Evolutionary conservation across 2,888 invertebrate species (phyloP).

Genomic region (Polymixis flavicincta): DNA sequence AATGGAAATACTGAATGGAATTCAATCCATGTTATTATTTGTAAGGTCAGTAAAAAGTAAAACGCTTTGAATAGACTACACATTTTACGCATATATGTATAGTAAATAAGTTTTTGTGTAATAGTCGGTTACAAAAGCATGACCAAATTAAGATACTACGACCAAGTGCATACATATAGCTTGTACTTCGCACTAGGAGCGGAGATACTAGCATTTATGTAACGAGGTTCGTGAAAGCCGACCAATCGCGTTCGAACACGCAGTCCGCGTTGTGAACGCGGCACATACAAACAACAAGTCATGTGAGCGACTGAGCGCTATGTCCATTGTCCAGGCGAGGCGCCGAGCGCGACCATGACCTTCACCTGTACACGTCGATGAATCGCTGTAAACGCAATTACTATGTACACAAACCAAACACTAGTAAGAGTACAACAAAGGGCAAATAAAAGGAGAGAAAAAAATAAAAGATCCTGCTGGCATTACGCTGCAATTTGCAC

Average conservation of each 20-base stretch:
- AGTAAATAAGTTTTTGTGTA: not conserved
- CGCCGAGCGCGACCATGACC: conserved; percentile 83
- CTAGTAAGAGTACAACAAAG: conserved; percentile 67
- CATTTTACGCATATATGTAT: not conserved
- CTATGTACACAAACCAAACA: conserved; percentile 70
- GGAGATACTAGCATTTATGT: conserved; percentile 67
- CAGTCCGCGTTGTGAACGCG: conserved; percentile 55
- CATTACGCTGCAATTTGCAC: conserved; percentile 64
- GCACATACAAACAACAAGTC: conserved; percentile 78
- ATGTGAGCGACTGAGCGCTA: conserved; percentile 78
- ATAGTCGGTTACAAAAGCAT: conserved; percentile 4
- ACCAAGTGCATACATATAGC: conserved; percentile 45
- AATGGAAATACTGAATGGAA: conserved; percentile 34
- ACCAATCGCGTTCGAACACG: conserved; percentile 83
- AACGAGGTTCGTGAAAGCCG: conserved; percentile 71
- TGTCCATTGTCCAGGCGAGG: no score
- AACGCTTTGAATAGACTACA: not conserved
- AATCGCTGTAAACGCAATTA: conserved; percentile 74
- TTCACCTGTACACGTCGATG: conserved; percentile 78
- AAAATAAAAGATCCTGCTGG: conserved; percentile 57
- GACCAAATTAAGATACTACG: conserved; percentile 26
- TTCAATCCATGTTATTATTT: conserved; percentile 3
- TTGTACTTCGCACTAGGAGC: conserved; percentile 46
- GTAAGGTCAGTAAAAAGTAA: not conserved
- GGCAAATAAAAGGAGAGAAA: conserved; percentile 65